These are phyloP conservation scores for Selene dorsalis DNA, from an alignment of 2,797 vertebrate species.

Conservation along the genomic window DNA sequence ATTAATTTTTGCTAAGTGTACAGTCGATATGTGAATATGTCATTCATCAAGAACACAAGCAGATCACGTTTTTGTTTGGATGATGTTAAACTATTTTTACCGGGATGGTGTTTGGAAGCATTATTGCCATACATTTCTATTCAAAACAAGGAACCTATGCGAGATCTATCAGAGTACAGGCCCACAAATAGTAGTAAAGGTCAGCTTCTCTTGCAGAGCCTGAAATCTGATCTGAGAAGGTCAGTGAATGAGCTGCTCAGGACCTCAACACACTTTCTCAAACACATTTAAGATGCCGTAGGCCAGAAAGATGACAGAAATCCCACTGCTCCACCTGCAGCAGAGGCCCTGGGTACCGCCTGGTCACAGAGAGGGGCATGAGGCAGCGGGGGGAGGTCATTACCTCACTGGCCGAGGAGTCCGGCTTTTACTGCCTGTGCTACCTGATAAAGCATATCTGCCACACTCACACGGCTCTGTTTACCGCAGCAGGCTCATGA, in stretches of 20 bases:
- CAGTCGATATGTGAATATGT: not conserved
- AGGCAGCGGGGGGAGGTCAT: constrained; percentile 32
- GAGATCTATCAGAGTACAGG: constrained; percentile 30
- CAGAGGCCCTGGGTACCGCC: not conserved
- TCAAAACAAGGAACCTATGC: constrained; percentile 31
- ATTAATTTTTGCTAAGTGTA: not conserved
- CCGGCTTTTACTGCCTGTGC: constrained; percentile 58
- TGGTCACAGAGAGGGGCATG: constrained; percentile 15
- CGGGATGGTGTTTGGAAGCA: not conserved
- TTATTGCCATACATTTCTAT: constrained; percentile 13
- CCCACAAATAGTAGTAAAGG: constrained; percentile 61
- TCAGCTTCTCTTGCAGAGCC: constrained; percentile 56
- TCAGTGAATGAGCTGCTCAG: constrained; percentile 53
- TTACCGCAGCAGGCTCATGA: constrained; percentile 71
- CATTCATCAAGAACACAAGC: not conserved
- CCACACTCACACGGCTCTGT: constrained; percentile 65
- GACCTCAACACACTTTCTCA: constrained; percentile 51
- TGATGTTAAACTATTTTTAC: not conserved
- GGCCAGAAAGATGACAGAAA: not conserved
- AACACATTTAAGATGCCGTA: constrained; percentile 27
- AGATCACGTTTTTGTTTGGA: not conserved
- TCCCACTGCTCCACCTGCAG: not conserved
- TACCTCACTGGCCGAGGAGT: constrained; percentile 41
- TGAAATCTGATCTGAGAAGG: constrained; percentile 72
- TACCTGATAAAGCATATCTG: constrained; percentile 84